Percentiles rank a stretch among this genome's conserved stretches.
These are phyloP conservation scores for Campaea margaritaria DNA, from an alignment of 2,888 invertebrate species.

Conservation along the genomic window DNA sequence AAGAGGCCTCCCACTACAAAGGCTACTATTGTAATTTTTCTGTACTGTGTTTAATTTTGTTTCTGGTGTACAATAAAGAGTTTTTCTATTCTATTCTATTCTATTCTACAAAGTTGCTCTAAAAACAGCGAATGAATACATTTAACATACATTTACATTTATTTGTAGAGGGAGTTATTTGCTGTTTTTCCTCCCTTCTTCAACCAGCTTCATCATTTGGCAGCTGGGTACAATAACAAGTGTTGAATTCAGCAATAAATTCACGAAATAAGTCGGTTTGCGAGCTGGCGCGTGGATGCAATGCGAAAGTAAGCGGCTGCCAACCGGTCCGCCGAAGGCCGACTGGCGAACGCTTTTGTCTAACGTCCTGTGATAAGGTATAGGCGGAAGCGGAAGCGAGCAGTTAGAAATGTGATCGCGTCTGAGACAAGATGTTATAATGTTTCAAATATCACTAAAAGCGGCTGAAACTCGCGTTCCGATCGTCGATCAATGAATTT, in stretches of 20 bases:
- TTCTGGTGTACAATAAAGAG: too few relatives aligned
- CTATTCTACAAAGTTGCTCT: too few relatives aligned
- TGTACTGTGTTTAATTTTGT: too few relatives aligned
- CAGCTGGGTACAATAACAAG: constrained; percentile 24
- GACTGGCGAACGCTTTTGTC: constrained; percentile 74
- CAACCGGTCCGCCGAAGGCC: constrained; percentile 82
- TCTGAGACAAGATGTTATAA: not conserved
- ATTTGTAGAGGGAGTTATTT: not conserved
- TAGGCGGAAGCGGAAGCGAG: constrained; percentile 43
- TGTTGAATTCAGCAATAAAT: constrained; percentile 48
- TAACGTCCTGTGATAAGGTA: constrained; percentile 57
- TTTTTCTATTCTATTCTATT: too few relatives aligned
- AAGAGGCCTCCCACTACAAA: too few relatives aligned
- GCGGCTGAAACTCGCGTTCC: too few relatives aligned
- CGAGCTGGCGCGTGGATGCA: constrained; percentile 52
- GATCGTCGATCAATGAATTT: too few relatives aligned
- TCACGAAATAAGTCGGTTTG: constrained; percentile 31
- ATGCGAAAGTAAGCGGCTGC: constrained; percentile 78
- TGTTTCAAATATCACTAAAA: too few relatives aligned
- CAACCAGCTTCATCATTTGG: not conserved
- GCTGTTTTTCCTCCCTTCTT: not conserved
- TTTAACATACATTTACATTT: too few relatives aligned
- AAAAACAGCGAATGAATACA: too few relatives aligned
- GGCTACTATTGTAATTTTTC: too few relatives aligned
- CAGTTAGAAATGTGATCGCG: not conserved